Base-by-base conservation (phyloP, 2,888 invertebrate species). In the Morpho deidamia region DNA sequence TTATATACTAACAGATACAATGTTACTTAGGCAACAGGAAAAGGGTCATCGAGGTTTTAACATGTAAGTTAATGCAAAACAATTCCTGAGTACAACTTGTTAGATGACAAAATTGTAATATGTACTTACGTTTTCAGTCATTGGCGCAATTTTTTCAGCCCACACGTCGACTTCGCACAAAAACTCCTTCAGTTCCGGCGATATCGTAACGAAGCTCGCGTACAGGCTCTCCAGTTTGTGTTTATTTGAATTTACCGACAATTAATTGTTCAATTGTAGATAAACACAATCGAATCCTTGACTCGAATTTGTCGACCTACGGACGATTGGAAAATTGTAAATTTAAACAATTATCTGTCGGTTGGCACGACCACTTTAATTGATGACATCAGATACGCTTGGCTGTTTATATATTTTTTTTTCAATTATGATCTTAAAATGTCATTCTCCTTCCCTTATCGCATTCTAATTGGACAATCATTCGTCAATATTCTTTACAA, bases 111-210 rank as follows among this genome's bases (percentile, higher is more conserved):
- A 23, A 23, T 23, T 23, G 23, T 23, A 23, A 23, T 23, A 3
- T 23, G 58, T 44, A 66, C 87, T 83, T 63, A 88, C 87, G 68
- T 65, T 71, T 50, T 88, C 87, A 49, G 81, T 86, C 66, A 88
- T 57, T 1, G 87, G 88, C 67, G 87, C 81, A 79, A 86, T 86
- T 70, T 80, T 87, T 83, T 65, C 72, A 66, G 78, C 70, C 73
- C 82, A 78, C 35, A 70, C 68, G 61, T 83, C 84, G 64, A 76
- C 69, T 57, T 83, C 81, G 64, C 77, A 70, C 61, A 83, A 66
- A 62, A 81, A 83, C 56, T 84, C 59, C 52, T 63, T 62, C 32
- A 62, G 62, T 34, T 57, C 60, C 8, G 71, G 68, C 11, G 70
- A 63, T 67, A 81, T 76, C 40, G 77, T 78, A 63, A 81, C 69